Evolutionary conservation across 2,113 vertebrate genomes (phyloP).

Genomic region (Hippocampus comes): DNA sequence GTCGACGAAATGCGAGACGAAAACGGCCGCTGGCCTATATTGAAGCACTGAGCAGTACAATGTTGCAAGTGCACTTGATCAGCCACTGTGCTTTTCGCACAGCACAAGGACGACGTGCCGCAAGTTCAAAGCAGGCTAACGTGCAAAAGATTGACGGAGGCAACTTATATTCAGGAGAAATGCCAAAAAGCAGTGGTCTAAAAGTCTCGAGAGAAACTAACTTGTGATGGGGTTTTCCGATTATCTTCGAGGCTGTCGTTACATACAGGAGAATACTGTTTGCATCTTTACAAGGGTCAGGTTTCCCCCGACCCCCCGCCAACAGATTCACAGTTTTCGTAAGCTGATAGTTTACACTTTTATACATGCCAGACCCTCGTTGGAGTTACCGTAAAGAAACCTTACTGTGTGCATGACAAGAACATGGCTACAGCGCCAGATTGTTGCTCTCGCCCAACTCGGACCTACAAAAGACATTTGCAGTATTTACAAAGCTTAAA

Average conservation of each 20-base stretch:
- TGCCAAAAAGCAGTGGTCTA: constrained; percentile 45
- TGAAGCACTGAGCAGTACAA: constrained; percentile 28
- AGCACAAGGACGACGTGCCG: constrained; percentile 38
- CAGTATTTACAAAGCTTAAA: background rate
- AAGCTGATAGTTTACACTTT: constrained; percentile 29
- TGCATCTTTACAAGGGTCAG: constrained; percentile 2
- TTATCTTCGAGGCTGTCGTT: constrained; percentile 52
- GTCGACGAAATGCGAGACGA: background rate
- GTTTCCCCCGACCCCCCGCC: background rate
- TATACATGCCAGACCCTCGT: constrained; percentile 28
- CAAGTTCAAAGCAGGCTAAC: constrained; percentile 54
- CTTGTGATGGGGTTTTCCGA: constrained; percentile 3
- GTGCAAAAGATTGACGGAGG: constrained; percentile 52
- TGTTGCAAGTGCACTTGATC: constrained; percentile 58
- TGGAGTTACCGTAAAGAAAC: constrained; percentile 44
- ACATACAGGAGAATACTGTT: constrained; percentile 37
- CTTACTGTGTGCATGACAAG: constrained; percentile 25
- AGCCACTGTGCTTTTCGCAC: constrained; percentile 35
- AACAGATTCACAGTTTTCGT: constrained; percentile 44
- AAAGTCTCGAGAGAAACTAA: constrained; percentile 65
- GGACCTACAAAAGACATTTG: constrained; percentile 2
- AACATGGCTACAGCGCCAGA: constrained; percentile 24
- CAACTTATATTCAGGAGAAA: constrained; percentile 42
- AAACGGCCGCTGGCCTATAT: constrained; percentile 1
- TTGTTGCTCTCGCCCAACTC: constrained; percentile 12